These are phyloP conservation scores for Gobio occitaniae DNA, from an alignment of 2,797 vertebrate species.

Conservation along the genomic window DNA sequence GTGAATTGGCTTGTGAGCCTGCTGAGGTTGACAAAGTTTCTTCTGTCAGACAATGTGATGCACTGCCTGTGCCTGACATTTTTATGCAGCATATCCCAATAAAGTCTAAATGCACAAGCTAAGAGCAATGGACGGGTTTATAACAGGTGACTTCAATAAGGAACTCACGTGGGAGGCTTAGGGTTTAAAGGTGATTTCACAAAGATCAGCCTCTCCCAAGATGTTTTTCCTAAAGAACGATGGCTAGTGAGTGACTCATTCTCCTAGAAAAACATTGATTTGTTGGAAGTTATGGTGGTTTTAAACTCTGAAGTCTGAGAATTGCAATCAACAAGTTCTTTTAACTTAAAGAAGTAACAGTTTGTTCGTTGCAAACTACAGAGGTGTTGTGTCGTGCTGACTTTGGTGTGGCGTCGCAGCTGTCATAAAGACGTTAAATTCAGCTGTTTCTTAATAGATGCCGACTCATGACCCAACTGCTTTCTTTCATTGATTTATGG, in stretches of 20 bases:
- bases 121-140: neutral
- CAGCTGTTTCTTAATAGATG: neutral
- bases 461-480: neutral
- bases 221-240: neutral
- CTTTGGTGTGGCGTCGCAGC: neutral
- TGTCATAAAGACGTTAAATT: constrained; percentile 19
- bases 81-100: neutral
- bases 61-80: neutral
- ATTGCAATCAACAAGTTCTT: neutral
- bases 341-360: neutral
- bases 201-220: neutral
- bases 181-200: constrained; percentile 28
- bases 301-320: neutral
- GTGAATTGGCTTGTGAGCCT: neutral
- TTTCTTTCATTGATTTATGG: neutral
- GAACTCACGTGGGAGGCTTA: neutral
- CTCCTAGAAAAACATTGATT: neutral
- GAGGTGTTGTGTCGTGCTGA: neutral
- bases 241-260: neutral
- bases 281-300: neutral
- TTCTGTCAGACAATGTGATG: neutral
- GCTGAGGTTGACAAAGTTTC: neutral
- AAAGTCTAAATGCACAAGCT: neutral
- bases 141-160: neutral
- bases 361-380: neutral